Percentiles rank a stretch among this genome's conserved stretches.
Evolutionary conservation across 2,113 vertebrate genomes (phyloP).

Genomic region (Pseudonaja textilis): DNA sequence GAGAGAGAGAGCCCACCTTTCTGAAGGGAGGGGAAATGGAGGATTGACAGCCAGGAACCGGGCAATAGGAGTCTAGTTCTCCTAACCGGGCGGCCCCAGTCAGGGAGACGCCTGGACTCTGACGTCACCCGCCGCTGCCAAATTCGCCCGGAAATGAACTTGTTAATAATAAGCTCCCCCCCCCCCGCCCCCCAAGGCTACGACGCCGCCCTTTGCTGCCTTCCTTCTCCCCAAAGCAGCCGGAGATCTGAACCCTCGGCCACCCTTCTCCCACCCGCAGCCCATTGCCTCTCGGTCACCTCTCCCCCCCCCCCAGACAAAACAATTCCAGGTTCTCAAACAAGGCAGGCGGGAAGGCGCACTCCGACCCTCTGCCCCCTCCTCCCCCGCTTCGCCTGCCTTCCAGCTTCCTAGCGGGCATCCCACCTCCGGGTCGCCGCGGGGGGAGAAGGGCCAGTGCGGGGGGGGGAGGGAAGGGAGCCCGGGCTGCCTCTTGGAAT

Average conservation of each 20-base stretch:
- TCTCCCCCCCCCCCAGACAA: background rate
- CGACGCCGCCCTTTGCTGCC: background rate
- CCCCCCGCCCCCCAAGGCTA: background rate
- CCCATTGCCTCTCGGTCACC: background rate
- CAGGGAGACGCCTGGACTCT: conserved; percentile 85
- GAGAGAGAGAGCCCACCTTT: background rate
- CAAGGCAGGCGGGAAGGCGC: background rate
- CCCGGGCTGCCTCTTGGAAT: background rate
- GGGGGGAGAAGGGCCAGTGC: background rate
- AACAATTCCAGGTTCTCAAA: background rate
- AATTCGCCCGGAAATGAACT: conserved; percentile 83
- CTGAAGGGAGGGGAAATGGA: conserved; percentile 46
- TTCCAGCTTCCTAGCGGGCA: background rate
- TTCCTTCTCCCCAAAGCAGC: background rate
- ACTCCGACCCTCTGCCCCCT: background rate
- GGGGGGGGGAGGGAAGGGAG: background rate
- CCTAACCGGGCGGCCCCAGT: conserved; percentile 74
- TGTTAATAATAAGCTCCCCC: conserved; percentile 66
- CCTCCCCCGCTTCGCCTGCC: background rate
- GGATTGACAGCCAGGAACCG: conserved; percentile 81
- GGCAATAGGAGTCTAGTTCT: conserved; percentile 68
- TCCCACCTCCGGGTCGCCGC: background rate
- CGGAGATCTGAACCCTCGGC: background rate
- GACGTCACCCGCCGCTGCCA: conserved; percentile 81
- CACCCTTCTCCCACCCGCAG: background rate